These are phyloP conservation scores for Pristionchus maxplancki DNA, from an alignment of 2,888 invertebrate genomes.

Conservation along the genomic window DNA sequence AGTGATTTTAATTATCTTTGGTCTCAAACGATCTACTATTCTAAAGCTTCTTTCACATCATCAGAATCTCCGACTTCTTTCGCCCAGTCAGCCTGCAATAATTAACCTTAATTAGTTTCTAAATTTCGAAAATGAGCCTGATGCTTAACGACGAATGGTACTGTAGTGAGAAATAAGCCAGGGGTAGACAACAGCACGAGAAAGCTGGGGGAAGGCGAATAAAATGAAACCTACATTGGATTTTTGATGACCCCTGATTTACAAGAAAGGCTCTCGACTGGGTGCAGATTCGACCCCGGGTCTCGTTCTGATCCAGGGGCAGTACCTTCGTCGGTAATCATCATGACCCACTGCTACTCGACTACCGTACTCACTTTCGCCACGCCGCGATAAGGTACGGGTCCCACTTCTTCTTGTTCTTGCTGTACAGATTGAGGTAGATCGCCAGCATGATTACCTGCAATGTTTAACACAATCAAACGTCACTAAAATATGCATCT, in stretches of 20 bases:
- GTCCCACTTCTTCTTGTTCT: conserved; percentile 65
- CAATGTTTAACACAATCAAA: too few relatives aligned
- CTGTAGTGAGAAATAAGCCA: too few relatives aligned
- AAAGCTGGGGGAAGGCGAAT: too few relatives aligned
- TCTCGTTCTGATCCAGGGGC: too few relatives aligned
- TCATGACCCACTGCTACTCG: not conserved
- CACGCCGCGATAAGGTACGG: conserved; percentile 26
- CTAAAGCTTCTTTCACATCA: not conserved
- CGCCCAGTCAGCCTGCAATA: conserved; percentile 7
- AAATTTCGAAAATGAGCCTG: not conserved
- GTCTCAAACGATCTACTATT: not conserved
- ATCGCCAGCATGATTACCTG: conserved; percentile 89
- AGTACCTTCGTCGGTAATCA: too few relatives aligned
- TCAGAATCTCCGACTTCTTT: conserved; percentile 28
- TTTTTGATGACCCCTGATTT: too few relatives aligned
- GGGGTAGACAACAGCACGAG: too few relatives aligned
- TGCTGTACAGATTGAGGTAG: conserved; percentile 91
- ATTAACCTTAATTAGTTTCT: too few relatives aligned
- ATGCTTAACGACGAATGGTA: not conserved
- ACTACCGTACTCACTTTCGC: conserved; percentile 14
- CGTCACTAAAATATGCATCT: not conserved
- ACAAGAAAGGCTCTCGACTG: too few relatives aligned
- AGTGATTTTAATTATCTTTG: too few relatives aligned
- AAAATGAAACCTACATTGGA: too few relatives aligned
- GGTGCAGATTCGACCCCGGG: too few relatives aligned